Percentiles rank a stretch among this genome's conserved stretches.
These are phyloP conservation scores for Pristionchus entomophagus DNA, from an alignment of 2,888 invertebrate genomes.

Conservation along the genomic window DNA sequence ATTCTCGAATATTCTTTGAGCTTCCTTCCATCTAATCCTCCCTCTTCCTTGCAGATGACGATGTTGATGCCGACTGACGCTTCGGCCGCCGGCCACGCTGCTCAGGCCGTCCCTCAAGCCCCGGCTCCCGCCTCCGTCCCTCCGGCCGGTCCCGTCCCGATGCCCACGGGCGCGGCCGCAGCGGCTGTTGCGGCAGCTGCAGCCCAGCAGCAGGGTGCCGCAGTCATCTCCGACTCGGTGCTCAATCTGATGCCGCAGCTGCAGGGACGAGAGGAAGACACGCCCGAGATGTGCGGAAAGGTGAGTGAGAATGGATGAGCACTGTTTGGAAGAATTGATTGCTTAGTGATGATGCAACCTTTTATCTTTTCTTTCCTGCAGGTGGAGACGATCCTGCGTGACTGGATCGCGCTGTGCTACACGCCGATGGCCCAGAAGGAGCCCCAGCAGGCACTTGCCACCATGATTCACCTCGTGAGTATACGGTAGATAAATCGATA, in stretches of 20 bases:
- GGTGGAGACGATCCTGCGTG: constrained; percentile 91
- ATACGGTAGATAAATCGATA: not conserved
- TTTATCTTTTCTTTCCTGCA: too few relatives aligned
- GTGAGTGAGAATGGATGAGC: not conserved
- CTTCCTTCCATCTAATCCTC: not conserved
- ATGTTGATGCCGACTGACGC: not conserved
- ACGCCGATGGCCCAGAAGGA: constrained; percentile 77
- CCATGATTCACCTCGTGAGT: constrained; percentile 83
- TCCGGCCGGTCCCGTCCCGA: not conserved
- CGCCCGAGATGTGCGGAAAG: constrained; percentile 44
- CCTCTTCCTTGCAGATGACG: constrained; percentile 39
- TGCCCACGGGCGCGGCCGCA: not conserved
- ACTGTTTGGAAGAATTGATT: not conserved
- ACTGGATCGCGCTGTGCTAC: constrained; percentile 94
- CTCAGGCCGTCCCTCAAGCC: not conserved
- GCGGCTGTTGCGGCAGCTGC: not conserved
- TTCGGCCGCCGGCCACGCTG: not conserved
- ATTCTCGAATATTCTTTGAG: not conserved
- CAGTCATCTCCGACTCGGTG: not conserved
- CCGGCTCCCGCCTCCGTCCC: not conserved
- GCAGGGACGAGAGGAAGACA: constrained; percentile 34
- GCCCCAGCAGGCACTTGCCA: constrained; percentile 86
- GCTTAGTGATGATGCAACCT: too few relatives aligned
- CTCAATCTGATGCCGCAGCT: constrained; percentile 3
- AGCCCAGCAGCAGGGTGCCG: too few relatives aligned